Evolutionary conservation across 1,140 invertebrate genomes (phyloP).

Genomic region (Brachionus paranguensis): DNA sequence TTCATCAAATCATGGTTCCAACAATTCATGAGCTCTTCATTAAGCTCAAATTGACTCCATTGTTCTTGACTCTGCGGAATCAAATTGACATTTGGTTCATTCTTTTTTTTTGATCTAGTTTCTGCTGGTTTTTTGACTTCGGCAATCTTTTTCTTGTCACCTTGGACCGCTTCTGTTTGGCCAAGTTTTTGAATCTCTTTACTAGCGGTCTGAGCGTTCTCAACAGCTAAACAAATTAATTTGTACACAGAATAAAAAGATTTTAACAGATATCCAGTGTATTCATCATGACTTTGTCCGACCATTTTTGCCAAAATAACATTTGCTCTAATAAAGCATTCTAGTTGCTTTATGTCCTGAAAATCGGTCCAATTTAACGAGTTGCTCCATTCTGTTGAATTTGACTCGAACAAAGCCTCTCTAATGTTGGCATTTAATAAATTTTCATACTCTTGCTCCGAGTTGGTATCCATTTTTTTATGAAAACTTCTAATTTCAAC

Average conservation of each 20-base stretch:
- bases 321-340: constrained; percentile 47
- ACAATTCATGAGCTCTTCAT: background rate
- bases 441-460: too few relatives aligned
- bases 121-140: too few relatives aligned
- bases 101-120: too few relatives aligned
- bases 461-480: too few relatives aligned
- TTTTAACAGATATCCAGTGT: constrained; percentile 47
- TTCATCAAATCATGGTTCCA: constrained; percentile 37
- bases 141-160: too few relatives aligned
- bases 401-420: constrained; percentile 8
- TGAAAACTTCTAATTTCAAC: too few relatives aligned
- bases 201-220: too few relatives aligned
- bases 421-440: too few relatives aligned
- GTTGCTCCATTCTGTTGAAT: constrained; percentile 37
- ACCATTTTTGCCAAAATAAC: constrained; percentile 48
- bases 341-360: constrained; percentile 46
- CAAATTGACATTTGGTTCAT: background rate
- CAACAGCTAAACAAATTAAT: too few relatives aligned
- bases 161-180: too few relatives aligned
- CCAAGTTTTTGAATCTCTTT: too few relatives aligned
- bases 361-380: constrained; percentile 42
- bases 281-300: constrained; percentile 44
- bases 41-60: constrained; percentile 11
- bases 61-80: background rate
- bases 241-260: too few relatives aligned